phyloP scores from a whole-genome alignment of 2,797 vertebrate species.

The Cryptoblepharus egeriae region DNA sequence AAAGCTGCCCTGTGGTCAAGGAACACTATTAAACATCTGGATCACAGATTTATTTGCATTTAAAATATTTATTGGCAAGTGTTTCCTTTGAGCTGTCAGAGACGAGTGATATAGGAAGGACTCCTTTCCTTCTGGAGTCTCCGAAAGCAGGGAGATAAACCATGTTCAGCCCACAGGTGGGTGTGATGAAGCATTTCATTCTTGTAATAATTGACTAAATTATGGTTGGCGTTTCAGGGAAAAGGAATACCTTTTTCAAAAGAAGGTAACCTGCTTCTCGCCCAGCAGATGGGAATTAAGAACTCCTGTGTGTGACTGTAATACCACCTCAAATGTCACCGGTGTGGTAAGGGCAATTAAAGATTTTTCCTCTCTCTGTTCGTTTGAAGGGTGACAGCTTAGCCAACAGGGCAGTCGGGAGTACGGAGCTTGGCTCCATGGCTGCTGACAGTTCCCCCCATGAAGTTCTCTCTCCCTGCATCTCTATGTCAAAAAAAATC shows the following conservation, averaged over 20 bases:
- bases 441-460: constrained; percentile 69
- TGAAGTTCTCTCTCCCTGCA: constrained; percentile 59
- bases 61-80: constrained; percentile 65
- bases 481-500: constrained; percentile 67
- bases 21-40: not conserved
- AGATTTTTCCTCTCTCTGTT: constrained; percentile 32
- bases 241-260: constrained; percentile 14
- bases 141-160: constrained; percentile 32
- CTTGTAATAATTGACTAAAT: constrained; percentile 8
- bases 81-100: constrained; percentile 53
- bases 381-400: constrained; percentile 70
- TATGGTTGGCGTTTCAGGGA: constrained; percentile 25
- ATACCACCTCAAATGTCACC: constrained; percentile 51
- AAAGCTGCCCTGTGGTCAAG: not conserved
- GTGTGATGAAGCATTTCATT: constrained; percentile 38
- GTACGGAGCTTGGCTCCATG: constrained; percentile 54
- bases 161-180: constrained; percentile 24
- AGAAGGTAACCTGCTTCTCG: not conserved
- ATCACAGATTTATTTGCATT: not conserved
- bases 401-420: constrained; percentile 55
- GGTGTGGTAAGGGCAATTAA: constrained; percentile 60
- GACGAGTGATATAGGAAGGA: constrained; percentile 6
- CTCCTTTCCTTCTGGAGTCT: constrained; percentile 14
- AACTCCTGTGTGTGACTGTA: constrained; percentile 32
- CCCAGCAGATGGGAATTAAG: not conserved